Evolutionary conservation across 1,140 invertebrate species (phyloP).

Genomic region (Bombus waltoni): DNA sequence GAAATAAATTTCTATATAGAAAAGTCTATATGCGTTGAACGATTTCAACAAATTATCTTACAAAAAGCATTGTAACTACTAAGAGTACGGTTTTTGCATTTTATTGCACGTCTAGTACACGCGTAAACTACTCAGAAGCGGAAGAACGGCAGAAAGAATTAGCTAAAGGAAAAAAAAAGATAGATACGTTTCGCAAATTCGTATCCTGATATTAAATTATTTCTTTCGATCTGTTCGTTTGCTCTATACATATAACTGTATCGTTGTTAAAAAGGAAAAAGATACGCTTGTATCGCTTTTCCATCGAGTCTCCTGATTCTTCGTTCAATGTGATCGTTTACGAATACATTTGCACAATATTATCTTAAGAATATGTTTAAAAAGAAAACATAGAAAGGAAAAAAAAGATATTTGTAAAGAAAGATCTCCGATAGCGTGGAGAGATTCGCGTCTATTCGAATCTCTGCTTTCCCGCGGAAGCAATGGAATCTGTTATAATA

Average conservation of each 20-base stretch:
- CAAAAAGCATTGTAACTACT: neutral
- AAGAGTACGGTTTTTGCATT: no score
- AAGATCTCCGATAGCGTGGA: neutral
- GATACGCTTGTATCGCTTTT: neutral
- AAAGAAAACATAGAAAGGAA: neutral
- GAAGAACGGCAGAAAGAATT: no score
- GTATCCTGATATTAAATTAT: no score
- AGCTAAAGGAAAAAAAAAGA: no score
- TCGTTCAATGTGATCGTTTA: conserved; percentile 5
- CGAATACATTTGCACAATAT: conserved; percentile 12
- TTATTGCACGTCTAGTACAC: no score
- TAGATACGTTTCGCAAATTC: no score
- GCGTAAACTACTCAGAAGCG: no score
- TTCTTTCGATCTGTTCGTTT: no score
- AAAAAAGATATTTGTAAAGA: neutral
- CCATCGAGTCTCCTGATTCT: neutral
- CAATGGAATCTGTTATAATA: neutral
- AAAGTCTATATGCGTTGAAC: neutral
- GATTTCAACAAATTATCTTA: neutral
- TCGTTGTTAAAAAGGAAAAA: neutral
- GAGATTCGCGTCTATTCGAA: neutral
- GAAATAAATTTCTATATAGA: neutral
- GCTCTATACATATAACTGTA: neutral
- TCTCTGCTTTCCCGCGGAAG: neutral
- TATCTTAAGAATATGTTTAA: neutral